phyloP scores from a whole-genome alignment of 2,888 invertebrate genomes.

The Pristionchus arcanus region DNA sequence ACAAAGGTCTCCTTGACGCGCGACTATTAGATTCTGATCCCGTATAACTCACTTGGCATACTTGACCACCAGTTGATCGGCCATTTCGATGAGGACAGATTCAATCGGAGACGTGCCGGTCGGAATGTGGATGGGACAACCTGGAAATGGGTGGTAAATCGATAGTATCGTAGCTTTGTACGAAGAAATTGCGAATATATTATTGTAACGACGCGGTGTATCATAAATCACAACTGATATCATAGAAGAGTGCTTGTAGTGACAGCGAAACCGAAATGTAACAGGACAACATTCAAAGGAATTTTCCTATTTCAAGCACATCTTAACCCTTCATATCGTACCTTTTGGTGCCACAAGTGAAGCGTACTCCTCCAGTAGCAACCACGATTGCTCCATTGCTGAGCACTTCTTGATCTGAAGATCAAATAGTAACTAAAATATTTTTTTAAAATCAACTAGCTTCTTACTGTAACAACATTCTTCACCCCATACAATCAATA shows the following conservation, averaged over 20 bases:
- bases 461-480: not conserved
- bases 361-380: slow-evolving; percentile 45
- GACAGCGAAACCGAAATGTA: not conserved
- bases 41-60: slow-evolving; percentile 39
- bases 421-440: not conserved
- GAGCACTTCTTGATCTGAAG: not conserved
- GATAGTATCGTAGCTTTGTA: not conserved
- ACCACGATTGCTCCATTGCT: slow-evolving; percentile 10
- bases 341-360: slow-evolving; percentile 42
- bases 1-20: no score
- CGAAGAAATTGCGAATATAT: no score
- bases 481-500: not conserved
- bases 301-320: not conserved
- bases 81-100: not conserved
- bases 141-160: not conserved
- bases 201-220: no score
- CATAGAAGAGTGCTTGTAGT: no score
- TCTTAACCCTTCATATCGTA: not conserved
- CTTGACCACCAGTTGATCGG: slow-evolving; percentile 23
- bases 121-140: slow-evolving; percentile 38
- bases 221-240: no score
- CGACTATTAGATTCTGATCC: no score
- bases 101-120: not conserved
- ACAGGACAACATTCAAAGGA: no score
- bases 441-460: not conserved